Base-by-base conservation (phyloP, 2,888 invertebrate genomes). In the Lordiphosa fenestrarum region DNA sequence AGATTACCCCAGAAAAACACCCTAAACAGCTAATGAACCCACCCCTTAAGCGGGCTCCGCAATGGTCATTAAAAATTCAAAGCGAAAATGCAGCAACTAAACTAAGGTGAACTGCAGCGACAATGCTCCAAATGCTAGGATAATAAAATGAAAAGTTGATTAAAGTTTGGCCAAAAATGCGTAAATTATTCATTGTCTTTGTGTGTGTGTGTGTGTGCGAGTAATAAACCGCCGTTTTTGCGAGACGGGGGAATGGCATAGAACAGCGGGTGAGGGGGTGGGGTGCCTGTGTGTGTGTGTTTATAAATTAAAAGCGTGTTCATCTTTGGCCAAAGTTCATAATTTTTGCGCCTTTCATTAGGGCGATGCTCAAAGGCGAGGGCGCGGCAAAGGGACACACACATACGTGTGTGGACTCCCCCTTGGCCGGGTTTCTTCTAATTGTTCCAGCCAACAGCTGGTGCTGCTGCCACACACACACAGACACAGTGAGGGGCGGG, bases 251-350 rank as follows among this genome's bases (percentile, higher is more conserved):
- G 2, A 30, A 9, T 7, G 30, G 30, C 2, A n/a, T 2, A 15
- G n/a, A n/a, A n/a, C 9, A 42, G 6, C 5, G 35, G 30, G 15
- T 7, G 25, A 1, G n/a, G 41, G 33, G 9, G 21, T 36, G 9
- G 21, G 42, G 33, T 46, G 13, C 25, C 23, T 38, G 37, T 40
- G 47, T 33, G 38, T 39, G 58, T 46, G 44, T 67, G 65, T 71
- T 74, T 71, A 72, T 71, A 77, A 84, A 86, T 87, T 86, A 78
- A 86, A 84, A 84, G 71, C 73, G 57, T 71, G 78, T 75, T 75
- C 70, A 68, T 85, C 75, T 82, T 71, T 81, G 71, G 68, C 63
- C 67, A 71, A 75, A 77, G 78, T 81, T 85, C 69, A 73, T 73
- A 71, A 82, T 69, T 78, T 84, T 69, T 77, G 71, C 63, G 65